These are phyloP conservation scores for Tupaia chinensis DNA, from an alignment of 2,113 vertebrate species.

Conservation along the genomic window DNA sequence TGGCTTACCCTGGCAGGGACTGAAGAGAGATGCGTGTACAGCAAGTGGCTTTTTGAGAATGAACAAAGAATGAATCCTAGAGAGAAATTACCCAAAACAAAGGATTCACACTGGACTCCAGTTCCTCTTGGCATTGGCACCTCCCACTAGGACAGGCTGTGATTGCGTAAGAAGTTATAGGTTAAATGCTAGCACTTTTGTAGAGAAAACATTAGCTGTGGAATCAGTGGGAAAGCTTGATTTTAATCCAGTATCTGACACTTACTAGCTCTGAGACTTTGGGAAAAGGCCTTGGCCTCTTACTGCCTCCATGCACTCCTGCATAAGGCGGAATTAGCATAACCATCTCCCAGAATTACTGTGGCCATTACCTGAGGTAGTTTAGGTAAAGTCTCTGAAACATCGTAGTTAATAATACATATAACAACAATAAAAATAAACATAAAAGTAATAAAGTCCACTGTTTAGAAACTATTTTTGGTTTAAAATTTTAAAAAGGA, in stretches of 20 bases:
- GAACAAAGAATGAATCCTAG: not conserved
- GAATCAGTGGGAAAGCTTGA: not conserved
- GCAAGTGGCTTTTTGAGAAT: rapidly evolving
- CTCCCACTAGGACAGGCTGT: not conserved
- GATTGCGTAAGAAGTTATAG: not conserved
- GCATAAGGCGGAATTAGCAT: not conserved
- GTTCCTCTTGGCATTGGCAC: rapidly evolving
- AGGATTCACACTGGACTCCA: not conserved
- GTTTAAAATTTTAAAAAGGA: not conserved
- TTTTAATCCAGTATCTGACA: not conserved
- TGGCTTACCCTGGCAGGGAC: not conserved
- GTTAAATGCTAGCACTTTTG: not conserved
- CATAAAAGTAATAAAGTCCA: not conserved
- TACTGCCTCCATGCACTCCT: not conserved
- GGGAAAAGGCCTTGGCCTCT: not conserved
- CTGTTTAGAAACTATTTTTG: not conserved
- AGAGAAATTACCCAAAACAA: not conserved
- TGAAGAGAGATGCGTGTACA: rapidly evolving
- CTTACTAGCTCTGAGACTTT: not conserved
- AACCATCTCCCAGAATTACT: not conserved
- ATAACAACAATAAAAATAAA: not conserved
- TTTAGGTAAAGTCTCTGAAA: not conserved
- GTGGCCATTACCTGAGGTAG: not conserved
- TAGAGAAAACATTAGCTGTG: not conserved
- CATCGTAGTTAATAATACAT: not conserved